phyloP scores from a whole-genome alignment of 2,888 invertebrate genomes.

The Megalurothrips usitatus region DNA sequence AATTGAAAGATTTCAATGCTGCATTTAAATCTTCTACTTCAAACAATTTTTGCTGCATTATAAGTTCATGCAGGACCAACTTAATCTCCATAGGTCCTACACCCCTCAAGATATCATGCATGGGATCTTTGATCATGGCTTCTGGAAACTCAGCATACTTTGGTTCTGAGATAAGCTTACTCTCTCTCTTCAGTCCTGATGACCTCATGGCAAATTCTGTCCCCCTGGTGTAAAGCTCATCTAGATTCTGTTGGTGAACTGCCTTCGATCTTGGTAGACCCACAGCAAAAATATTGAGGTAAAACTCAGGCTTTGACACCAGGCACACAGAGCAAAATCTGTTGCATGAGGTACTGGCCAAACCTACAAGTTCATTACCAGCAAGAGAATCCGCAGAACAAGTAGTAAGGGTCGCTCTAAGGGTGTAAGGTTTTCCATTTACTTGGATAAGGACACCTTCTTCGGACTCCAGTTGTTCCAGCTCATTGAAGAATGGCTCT shows the following conservation, averaged over 20 bases:
- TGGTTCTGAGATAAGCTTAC: not conserved
- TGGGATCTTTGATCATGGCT: not conserved
- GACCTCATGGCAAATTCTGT: not conserved
- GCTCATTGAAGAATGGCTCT: not conserved
- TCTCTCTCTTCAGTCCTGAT: not conserved
- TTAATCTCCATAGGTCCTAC: not conserved
- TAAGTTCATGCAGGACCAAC: no score
- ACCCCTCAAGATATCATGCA: not conserved
- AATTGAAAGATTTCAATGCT: not conserved
- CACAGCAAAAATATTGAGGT: not conserved
- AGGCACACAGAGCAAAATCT: not conserved
- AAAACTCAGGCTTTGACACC: not conserved
- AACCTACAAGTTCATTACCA: not conserved
- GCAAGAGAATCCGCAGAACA: not conserved
- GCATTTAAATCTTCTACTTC: not conserved
- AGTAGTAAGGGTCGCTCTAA: no score
- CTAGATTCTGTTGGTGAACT: not conserved
- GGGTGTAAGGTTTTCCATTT: not conserved
- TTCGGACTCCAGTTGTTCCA: not conserved
- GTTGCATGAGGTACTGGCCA: not conserved
- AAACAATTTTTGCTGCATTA: not conserved
- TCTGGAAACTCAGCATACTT: not conserved
- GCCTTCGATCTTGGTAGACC: not conserved
- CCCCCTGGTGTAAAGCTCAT: not conserved
- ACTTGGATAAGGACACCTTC: not conserved